Conservation (phyloP, 2,888 invertebrate genomes). For the Andrena camellia region DNA sequence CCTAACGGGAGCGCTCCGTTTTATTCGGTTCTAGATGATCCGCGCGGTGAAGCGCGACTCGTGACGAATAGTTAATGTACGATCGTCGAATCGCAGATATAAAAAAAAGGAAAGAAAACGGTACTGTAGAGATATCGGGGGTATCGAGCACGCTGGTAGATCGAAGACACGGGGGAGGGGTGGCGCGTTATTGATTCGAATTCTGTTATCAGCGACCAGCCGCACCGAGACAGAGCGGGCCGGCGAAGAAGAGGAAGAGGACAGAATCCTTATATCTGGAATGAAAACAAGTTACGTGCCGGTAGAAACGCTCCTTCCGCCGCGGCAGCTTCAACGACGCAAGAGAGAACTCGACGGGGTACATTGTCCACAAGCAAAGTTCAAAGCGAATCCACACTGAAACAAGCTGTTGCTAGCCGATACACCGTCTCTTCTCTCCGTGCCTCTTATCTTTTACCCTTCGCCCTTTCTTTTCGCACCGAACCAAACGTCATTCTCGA, state of each 20-base stretch:
- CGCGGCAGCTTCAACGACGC: conserved; percentile 64
- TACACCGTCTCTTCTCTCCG: not conserved
- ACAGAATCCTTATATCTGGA: conserved; percentile 88
- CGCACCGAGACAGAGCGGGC: conserved; percentile 44
- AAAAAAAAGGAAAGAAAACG: not conserved
- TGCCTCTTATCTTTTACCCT: conserved; percentile 8
- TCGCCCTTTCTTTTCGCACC: not conserved
- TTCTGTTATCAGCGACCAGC: conserved; percentile 57
- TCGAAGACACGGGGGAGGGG: not conserved
- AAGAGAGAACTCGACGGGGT: conserved; percentile 76
- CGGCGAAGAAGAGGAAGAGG: conserved; percentile 80
- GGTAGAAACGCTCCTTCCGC: conserved; percentile 78
- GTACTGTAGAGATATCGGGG: not conserved
- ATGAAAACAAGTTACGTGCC: conserved; percentile 89
- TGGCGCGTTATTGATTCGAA: conserved; percentile 12
- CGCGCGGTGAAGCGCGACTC: not conserved
- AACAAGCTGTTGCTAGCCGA: conserved; percentile 33
- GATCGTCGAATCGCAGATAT: too few species aligned
- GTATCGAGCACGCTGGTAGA: not conserved
- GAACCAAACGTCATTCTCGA: not conserved
- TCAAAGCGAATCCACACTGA: conserved; percentile 40
- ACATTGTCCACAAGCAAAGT: conserved; percentile 60
- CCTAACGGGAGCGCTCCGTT: conserved; percentile 39
- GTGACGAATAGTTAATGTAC: too few species aligned
- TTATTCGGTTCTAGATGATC: conserved; percentile 31